Base-by-base conservation (phyloP, 2,888 invertebrate genomes). In the Heliconius charithonia region DNA sequence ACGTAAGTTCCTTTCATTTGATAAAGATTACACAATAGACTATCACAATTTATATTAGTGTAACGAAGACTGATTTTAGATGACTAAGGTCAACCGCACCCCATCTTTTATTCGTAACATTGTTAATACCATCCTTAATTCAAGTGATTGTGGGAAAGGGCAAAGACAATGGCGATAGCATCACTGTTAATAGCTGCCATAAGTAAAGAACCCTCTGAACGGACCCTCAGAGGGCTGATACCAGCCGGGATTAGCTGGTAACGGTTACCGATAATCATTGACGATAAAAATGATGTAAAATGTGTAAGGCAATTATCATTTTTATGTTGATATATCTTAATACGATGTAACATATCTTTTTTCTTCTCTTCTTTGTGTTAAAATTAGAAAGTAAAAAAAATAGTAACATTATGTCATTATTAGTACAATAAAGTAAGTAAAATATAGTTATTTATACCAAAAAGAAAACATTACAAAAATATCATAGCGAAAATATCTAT, bases 151-250 rank as follows among this genome's bases (percentile, higher is more conserved):
- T 93, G 92, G 92, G 93, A 93, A 92, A 90, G 89, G 88, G 87
- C 91, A 93, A 93, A 94, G 93, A 94, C 94, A 93, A 94, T 92
- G 85, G 89, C 85, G 93, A 94, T 94, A 88, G 88, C 90, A 92
- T 93, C 93, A 88, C 86, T 86, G 92, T 92, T 94, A 93, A 94
- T 93, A 92, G 93, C 91, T 87, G 85, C 90, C 90, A 90, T 91
- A 90, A 88, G 88, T 85, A 85, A 86, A 79, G 78, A 84, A 87
- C 89, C 88, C 87, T 88, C 83, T 77, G 78, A 83, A 51, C 6
- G 51, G 22, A 22, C 51, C 51, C 51, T 51, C 84, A 85, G 85
- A 83, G 83, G 85, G 85, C 85, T 85, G 84, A 85, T 93, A 92
- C 92, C 92, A 85, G 82, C 83, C 81, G 80, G 92, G 93, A 93